Base-by-base conservation (phyloP, 2,113 vertebrate genomes). In the Diphyllodes magnificus region DNA sequence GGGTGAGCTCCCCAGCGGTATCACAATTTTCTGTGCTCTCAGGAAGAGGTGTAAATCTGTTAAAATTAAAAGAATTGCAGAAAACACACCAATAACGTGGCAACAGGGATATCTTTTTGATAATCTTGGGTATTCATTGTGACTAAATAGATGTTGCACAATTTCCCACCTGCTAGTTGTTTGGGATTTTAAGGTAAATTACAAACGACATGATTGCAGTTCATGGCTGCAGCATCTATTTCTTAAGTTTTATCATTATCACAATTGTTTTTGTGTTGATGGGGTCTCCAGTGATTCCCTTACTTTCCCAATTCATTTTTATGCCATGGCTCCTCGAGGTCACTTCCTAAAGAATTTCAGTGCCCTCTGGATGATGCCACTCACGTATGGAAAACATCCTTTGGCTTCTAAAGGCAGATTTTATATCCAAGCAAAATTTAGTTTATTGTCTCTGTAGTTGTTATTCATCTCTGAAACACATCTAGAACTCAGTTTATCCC, bases 111-210 rank as follows among this genome's bases (percentile, higher is more conserved):
- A 15, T 60, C 37, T 85, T 86, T 81, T 91, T 49, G 49, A 77
- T 78, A 88, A 56, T 86, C 91, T 53, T 93, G 91, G 73, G 87
- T 84, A 88, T 94, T 93, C 71, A 39, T 88, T 96, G 94, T 83
- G 86, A 76, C 91, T 97, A 93, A 96, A 75, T 86, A 94, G 95
- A 78, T 95, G 92, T 88, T 65, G 22, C 72, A 65, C 93, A 51
- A 90, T 95, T 96, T 90, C 22, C 90, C 65, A 51, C 59, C 96
- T 10, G 49, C 23, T 51, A 49, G 11, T 75, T 35, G 27, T 90
- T 93, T 60, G 85, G 82, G 86, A 40, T 90, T 97, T 94, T 95
- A 83, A 96, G 92, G 69, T 72, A 90, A 96, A 95, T 86, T 70
- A 45, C 65, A 81, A 77, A 65, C 64, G 50, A 31, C 9, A 0